These are phyloP conservation scores for Bombus pyrosoma DNA, from an alignment of 1,140 invertebrate species.

Conservation along the genomic window DNA sequence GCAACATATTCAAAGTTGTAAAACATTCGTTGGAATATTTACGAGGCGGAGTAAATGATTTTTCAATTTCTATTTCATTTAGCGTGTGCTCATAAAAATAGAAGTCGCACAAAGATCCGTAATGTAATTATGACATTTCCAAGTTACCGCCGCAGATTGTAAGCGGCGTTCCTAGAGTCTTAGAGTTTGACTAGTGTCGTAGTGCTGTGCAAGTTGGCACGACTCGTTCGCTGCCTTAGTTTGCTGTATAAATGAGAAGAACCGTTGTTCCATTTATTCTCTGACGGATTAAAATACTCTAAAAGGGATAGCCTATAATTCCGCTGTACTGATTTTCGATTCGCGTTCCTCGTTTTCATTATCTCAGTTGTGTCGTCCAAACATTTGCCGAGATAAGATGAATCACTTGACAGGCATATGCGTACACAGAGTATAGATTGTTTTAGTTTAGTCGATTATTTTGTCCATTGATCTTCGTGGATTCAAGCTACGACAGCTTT, in stretches of 20 bases:
- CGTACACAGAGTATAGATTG: neutral
- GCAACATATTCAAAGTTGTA: neutral
- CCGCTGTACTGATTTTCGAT: neutral
- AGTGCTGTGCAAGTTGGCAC: neutral
- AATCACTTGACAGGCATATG: too few relatives aligned
- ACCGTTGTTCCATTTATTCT: constrained; percentile 7
- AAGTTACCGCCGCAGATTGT: neutral
- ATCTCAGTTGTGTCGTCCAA: neutral
- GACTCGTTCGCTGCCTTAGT: neutral
- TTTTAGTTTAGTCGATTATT: too few relatives aligned
- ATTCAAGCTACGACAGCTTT: neutral
- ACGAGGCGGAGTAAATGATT: too few relatives aligned
- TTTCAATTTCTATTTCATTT: neutral
- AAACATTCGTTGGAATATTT: neutral
- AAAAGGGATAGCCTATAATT: neutral
- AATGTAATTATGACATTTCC: neutral
- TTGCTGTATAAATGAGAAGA: constrained; percentile 32
- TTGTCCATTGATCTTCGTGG: neutral
- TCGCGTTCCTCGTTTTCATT: neutral
- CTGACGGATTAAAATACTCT: constrained; percentile 46
- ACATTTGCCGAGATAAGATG: neutral
- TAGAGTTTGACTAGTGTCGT: neutral
- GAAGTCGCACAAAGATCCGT: neutral
- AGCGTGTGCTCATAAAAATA: neutral
- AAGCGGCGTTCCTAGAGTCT: neutral